Base-by-base conservation (phyloP, 1,140 invertebrate genomes). In the Euschistus heros region DNA sequence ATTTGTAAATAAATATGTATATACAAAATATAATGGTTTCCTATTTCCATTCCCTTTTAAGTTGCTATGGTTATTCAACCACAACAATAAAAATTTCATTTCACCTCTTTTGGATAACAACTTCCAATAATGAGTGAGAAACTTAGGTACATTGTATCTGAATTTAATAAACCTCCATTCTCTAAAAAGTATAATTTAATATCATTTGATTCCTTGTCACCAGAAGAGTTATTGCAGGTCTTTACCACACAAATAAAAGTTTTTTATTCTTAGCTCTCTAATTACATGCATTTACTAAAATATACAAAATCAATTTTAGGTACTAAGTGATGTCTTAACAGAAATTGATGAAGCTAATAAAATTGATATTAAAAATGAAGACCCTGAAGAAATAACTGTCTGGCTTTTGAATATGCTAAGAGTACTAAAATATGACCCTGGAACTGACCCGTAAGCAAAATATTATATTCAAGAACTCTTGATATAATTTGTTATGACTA, bases 131-230 rank as follows among this genome's bases (percentile, higher is more conserved):
- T 68, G 69, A 88, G 84, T 70, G 88, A 92, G 68, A 82, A 86
- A 76, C 79, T 91, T 65, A 91, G 91, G 74, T 88, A 82, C 73
- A 88, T 92, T 65, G 82, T 92, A 37, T 80, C 80, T 66, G 85
- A 88, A 75, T 72, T 93, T 67, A 90, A 89, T 74, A 84, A 87
- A 71, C 76, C 81, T 55, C 82, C 84, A 10, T 85, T 91, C 69
- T 83, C 81, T 62, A 86, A 86, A 71, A 88, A 84, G 70, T 91
- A 86, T 69, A 92, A 91, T 71, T 75, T 92, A 61, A 91, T 93
- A 69, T 87, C 86, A 66, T 92, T 92, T 76, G 90, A 92, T 78
- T 82, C 86, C n/a, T 74, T 92, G 52, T 81, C 81, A 66, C 81
- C 85, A 27, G 83, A 87, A 62, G 83, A 88, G 70, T 75, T 92